Percentiles rank a stretch among this genome's conserved stretches.
phyloP scores from a whole-genome alignment of 2,888 invertebrate genomes.

The Nephrotoma flavescens region DNA sequence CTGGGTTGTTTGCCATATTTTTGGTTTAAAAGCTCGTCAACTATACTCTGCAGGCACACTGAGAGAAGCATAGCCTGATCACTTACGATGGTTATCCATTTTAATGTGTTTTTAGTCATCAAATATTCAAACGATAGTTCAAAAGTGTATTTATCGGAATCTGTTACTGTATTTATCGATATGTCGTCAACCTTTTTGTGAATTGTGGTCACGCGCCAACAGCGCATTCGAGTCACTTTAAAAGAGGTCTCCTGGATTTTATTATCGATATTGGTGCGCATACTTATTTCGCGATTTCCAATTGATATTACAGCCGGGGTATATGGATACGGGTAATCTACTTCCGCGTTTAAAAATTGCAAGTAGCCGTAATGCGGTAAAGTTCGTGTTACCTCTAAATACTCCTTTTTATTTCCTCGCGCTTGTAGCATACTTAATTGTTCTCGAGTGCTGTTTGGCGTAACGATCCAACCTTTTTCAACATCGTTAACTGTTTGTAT shows the following conservation, averaged over 20 bases:
- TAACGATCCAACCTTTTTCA: constrained; percentile 61
- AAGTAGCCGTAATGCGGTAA: constrained; percentile 83
- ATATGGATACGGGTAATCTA: constrained; percentile 60
- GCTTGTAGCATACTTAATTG: constrained; percentile 58
- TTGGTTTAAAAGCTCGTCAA: constrained; percentile 76
- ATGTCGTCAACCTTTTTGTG: constrained; percentile 27
- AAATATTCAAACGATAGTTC: constrained; percentile 93
- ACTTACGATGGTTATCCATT: constrained; percentile 87
- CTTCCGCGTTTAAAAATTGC: constrained; percentile 56
- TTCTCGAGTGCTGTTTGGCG: constrained; percentile 49
- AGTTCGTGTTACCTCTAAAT: constrained; percentile 67
- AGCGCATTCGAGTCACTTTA: constrained; percentile 90
- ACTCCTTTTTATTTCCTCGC: constrained; percentile 74
- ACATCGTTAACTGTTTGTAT: constrained; percentile 78
- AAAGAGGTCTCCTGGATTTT: constrained; percentile 71
- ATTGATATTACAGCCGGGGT: constrained; percentile 60
- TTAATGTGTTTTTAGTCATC: constrained; percentile 75
- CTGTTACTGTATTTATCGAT: constrained; percentile 12
- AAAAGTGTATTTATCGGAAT: constrained; percentile 23
- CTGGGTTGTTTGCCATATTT: constrained; percentile 37
- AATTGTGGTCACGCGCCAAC: constrained; percentile 89
- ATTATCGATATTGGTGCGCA: constrained; percentile 43
- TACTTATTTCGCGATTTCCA: constrained; percentile 72
- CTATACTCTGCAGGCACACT: constrained; percentile 87
- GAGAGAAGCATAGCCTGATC: constrained; percentile 92